Conservation (phyloP, 2,797 vertebrate genomes). For the Mus caroli region DNA sequence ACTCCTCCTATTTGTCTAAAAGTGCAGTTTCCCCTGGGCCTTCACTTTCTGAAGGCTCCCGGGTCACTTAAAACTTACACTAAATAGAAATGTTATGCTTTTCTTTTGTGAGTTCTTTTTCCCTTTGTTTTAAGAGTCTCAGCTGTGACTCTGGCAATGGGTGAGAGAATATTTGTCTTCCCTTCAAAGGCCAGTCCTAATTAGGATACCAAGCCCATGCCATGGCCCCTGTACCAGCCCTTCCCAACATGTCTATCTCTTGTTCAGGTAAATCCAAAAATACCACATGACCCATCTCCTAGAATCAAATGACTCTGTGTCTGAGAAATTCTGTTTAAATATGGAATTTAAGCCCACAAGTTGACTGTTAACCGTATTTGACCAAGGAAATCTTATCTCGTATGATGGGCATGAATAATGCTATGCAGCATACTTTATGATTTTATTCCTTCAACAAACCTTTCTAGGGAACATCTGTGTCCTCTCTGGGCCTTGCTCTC, state of each 20-base stretch:
- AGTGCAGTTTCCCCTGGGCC: background rate
- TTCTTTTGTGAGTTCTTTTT: background rate
- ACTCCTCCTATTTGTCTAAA: background rate
- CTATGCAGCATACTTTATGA: background rate
- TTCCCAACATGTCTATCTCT: background rate
- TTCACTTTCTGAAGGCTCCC: background rate
- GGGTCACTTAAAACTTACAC: background rate
- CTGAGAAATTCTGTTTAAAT: background rate
- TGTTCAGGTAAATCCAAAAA: background rate
- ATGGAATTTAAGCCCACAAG: background rate
- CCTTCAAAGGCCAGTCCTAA: background rate
- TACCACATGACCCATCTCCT: background rate
- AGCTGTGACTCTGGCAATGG: background rate
- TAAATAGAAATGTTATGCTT: background rate
- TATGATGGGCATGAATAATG: background rate
- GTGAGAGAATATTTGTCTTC: background rate
- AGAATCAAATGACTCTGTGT: background rate
- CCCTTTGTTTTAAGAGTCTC: background rate
- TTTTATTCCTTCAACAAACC: constrained; percentile 4
- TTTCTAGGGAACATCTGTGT: background rate
- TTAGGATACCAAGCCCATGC: background rate
- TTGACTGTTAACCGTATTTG: constrained; percentile 8
- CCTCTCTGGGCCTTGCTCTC: background rate
- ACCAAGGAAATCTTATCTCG: background rate
- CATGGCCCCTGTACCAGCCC: background rate